Evolutionary conservation across 2,888 invertebrate genomes (phyloP), one percentile per base, ranked within the genome.

Genomic region (Drosophila mulleri): DNA sequence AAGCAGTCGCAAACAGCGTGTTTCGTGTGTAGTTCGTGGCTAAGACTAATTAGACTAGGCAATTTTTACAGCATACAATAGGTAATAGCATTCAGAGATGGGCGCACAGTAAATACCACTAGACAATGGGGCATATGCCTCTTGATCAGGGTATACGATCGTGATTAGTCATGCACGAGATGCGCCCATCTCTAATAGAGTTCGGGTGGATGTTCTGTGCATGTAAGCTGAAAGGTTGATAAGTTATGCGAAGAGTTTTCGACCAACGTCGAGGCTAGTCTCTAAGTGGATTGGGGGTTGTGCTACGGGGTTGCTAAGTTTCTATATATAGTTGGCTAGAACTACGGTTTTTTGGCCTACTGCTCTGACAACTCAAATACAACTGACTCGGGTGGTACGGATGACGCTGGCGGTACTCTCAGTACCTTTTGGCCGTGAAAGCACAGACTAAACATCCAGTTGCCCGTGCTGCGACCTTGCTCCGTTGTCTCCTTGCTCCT

Each of bases 331-430:
- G 35, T 83, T 67, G 71, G 65, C 77, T 83, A 87, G 66, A 54
- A 64, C 71, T 82, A 75, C 41, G 32, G 11, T 54, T 35, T 50
- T 68, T 78, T 67, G 75, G 74, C 69, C 92, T 92, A 92, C 87
- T 92, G 92, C 91, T 93, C 92, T 91, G 93, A 93, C 91, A 93
- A 92, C 91, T 93, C 92, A 92, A 93, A 93, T 91, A 92, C 91
- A 92, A 93, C 93, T 93, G 93, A 93, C 93, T 93, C 93, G 82
- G 92, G 92, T 89, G 92, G 92, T 88, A 91, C 91, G 88, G 92
- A 90, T 85, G 90, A 89, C 86, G 92, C 87, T 89, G 92, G 89
- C 87, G 92, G 92, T 89, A 91, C 92, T 86, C 91, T 91, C 76
- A 92, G 91, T 92, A 92, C 91, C 92, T 92, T 93, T 90, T 92